Conservation (phyloP, 1,140 invertebrate genomes). For the Orchesella cincta region DNA sequence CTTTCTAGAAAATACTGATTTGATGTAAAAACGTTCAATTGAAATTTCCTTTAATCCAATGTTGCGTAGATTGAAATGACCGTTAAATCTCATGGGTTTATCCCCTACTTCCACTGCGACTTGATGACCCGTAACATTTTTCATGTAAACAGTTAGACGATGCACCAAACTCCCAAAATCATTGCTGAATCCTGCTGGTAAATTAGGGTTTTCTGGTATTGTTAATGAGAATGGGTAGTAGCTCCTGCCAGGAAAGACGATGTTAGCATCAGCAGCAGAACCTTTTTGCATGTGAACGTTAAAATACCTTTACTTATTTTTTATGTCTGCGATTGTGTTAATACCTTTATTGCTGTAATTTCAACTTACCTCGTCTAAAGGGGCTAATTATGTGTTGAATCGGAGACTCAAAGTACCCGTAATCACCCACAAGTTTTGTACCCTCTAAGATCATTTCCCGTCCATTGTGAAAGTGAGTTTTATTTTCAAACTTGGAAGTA, state of each 20-base stretch:
- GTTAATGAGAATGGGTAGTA: background rate
- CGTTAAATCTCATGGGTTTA: slow-evolving; percentile 19
- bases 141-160: slow-evolving; percentile 11
- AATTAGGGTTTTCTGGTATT: background rate
- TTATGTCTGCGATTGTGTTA: too few relatives aligned
- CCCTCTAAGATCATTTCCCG: background rate
- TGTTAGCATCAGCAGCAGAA: too few relatives aligned
- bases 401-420: slow-evolving; percentile 2
- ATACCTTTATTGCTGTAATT: too few relatives aligned
- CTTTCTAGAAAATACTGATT: slow-evolving; percentile 3
- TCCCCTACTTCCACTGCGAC: slow-evolving; percentile 22
- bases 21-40: background rate
- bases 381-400: slow-evolving; percentile 4
- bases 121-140: background rate
- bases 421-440: background rate
- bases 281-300: too few relatives aligned
- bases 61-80: background rate
- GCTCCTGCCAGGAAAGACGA: background rate
- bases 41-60: background rate
- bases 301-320: too few relatives aligned
- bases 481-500: slow-evolving; percentile 3
- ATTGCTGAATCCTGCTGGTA: slow-evolving; percentile 4
- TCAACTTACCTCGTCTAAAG: too few relatives aligned
- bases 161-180: background rate
- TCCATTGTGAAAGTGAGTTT: background rate